Base-by-base conservation (phyloP, 2,797 vertebrate species). In the Bradypus variegatus region DNA sequence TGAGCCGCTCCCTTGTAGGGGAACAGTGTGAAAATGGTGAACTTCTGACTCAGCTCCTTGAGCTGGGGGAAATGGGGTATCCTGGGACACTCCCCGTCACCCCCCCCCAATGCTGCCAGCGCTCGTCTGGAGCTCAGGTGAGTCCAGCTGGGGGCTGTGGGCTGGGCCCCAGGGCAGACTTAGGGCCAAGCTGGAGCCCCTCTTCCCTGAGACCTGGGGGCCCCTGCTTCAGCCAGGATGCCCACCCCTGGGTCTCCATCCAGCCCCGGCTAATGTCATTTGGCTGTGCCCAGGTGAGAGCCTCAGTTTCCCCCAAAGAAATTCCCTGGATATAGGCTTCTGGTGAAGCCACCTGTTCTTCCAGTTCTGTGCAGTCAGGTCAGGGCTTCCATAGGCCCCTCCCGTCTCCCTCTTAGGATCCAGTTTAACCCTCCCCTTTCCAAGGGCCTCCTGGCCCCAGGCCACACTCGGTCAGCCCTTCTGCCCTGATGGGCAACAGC, bases 311-410 rank as follows among this genome's bases (percentile, higher is more conserved):
- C 81, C 82, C 93, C 55, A 10, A 70, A 88, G 95, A 31, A 94
- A 95, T 96, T 95, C 96, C 95, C 94, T 77, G 89, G 94, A 89
- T 19, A 67, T 76, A n/a, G 88, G 87, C 91, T 95, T 93, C 94
- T 76, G 3, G 29, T 2, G 76, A 92, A 95, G 94, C 92, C 94
- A 31, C 86, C 4, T 58, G 75, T 90, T 93, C 94, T 95, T 95
- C 94, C 95, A 94, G 85, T 58, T 53, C 84, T 27, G 1, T 80
- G 10, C 2, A 60, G 79, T 76, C 45, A 19, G 31, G 19, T 33
- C 25, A 29, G 80, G 78, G 38, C 29, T 65, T 36, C 78, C 86
- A 15, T 4, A 3, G 77, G 77, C 60, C 55, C 58, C 8, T 6
- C 3, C 12, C n/a, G 19, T 6, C 5, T 5, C 16, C 89, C 50